Conservation (phyloP, 2,888 invertebrate genomes). For the Hoplodrina ambigua region DNA sequence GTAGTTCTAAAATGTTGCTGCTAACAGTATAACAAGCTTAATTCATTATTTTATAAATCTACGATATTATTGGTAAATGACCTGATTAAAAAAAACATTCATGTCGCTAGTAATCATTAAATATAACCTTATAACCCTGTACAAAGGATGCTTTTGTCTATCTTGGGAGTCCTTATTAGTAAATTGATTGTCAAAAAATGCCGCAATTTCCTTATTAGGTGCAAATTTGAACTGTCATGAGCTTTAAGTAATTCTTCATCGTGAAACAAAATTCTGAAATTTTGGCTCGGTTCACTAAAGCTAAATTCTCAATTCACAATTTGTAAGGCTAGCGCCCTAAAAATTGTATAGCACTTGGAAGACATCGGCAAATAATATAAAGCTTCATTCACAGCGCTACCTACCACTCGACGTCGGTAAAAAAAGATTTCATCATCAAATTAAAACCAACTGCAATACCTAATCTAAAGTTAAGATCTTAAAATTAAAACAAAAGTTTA, state of each 20-base stretch:
- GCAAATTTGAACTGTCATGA: background rate
- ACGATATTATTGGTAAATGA: too few relatives aligned
- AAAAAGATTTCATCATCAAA: slow-evolving; percentile 26
- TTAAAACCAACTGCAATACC: slow-evolving; percentile 48
- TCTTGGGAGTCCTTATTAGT: too few relatives aligned
- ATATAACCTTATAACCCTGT: too few relatives aligned
- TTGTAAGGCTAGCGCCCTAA: too few relatives aligned
- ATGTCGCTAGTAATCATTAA: too few relatives aligned
- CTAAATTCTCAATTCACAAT: background rate
- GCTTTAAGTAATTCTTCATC: background rate
- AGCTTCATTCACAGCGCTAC: slow-evolving; percentile 3
- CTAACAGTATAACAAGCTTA: too few relatives aligned
- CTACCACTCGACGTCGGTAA: background rate
- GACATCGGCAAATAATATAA: slow-evolving; percentile 7
- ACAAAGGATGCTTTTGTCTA: too few relatives aligned
- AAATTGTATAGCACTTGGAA: background rate
- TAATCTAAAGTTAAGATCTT: slow-evolving; percentile 50
- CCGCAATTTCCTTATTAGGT: background rate
- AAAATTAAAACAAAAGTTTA: slow-evolving; percentile 53
- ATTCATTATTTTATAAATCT: too few relatives aligned
- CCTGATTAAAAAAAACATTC: too few relatives aligned
- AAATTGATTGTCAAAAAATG: too few relatives aligned
- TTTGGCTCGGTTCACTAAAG: background rate
- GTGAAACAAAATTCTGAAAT: background rate
- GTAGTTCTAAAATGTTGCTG: too few relatives aligned